Evolutionary conservation across 2,113 vertebrate genomes (phyloP).

Genomic region (Vanacampus margaritifer): DNA sequence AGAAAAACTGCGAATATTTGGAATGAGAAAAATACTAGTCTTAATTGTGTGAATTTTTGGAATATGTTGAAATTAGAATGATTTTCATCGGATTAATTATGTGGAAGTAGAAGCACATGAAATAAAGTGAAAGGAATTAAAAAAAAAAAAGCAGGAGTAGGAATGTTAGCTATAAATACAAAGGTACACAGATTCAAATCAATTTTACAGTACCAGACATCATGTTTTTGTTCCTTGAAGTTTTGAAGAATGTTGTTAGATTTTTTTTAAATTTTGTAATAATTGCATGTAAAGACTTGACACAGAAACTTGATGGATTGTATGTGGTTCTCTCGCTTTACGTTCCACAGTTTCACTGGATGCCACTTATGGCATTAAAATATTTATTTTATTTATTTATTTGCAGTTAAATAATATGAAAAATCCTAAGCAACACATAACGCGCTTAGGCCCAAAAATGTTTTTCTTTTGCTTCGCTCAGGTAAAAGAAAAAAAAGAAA

Average conservation of each 20-base stretch:
- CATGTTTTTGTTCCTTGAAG: neutral
- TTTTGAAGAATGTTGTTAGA: neutral
- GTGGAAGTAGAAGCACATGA: no score
- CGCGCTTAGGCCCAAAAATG: slow-evolving; percentile 3
- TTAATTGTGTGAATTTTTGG: no score
- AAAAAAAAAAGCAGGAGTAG: no score
- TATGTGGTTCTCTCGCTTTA: neutral
- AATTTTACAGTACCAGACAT: no score
- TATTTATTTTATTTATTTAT: neutral
- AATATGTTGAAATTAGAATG: no score
- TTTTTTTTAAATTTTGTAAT: neutral
- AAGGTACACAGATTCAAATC: no score
- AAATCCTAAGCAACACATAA: neutral
- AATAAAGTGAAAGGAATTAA: no score
- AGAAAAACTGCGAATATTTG: no score
- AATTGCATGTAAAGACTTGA: neutral
- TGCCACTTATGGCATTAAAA: neutral
- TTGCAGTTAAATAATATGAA: neutral
- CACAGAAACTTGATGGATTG: neutral
- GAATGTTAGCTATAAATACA: no score
- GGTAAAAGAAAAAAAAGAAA: slow-evolving; percentile 46
- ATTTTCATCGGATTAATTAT: no score
- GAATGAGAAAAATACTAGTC: no score
- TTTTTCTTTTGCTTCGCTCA: slow-evolving; percentile 30
- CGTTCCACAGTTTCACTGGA: no score